These are phyloP conservation scores for Brachyopa scutellaris DNA, from an alignment of 2,888 invertebrate genomes.

Conservation along the genomic window DNA sequence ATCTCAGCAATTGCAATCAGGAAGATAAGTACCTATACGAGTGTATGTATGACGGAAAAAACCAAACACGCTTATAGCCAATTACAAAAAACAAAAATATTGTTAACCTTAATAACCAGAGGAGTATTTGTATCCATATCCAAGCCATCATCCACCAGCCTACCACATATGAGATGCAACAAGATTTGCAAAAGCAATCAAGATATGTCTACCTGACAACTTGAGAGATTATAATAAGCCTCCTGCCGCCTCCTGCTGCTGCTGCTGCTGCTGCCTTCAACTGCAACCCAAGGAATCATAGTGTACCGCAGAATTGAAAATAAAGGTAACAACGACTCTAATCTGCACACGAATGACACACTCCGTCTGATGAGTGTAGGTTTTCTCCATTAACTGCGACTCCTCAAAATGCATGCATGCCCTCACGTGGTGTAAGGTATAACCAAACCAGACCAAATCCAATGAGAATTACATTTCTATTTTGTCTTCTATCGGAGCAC, in stretches of 20 bases:
- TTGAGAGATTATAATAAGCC: constrained; percentile 70
- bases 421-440: constrained; percentile 40
- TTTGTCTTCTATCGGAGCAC: constrained; percentile 69
- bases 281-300: constrained; percentile 62
- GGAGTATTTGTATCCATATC: constrained; percentile 9
- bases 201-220: constrained; percentile 70
- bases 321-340: constrained; percentile 68
- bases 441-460: constrained; percentile 59
- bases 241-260: constrained; percentile 56
- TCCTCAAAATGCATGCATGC: constrained; percentile 32
- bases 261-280: too few relatives aligned
- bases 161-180: constrained; percentile 36
- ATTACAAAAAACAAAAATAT: neutral
- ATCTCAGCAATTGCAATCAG: too few relatives aligned
- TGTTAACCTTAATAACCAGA: constrained; percentile 3
- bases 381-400: constrained; percentile 66
- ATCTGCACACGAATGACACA: constrained; percentile 70
- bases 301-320: constrained; percentile 59
- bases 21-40: too few relatives aligned
- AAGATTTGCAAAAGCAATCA: constrained; percentile 66
- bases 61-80: too few relatives aligned
- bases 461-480: constrained; percentile 72
- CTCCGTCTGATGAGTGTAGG: constrained; percentile 68
- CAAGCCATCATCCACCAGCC: constrained; percentile 33
- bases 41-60: too few relatives aligned